These are phyloP conservation scores for Scaptodrosophila latifasciaeformis DNA, from an alignment of 2,888 invertebrate species.

Conservation along the genomic window DNA sequence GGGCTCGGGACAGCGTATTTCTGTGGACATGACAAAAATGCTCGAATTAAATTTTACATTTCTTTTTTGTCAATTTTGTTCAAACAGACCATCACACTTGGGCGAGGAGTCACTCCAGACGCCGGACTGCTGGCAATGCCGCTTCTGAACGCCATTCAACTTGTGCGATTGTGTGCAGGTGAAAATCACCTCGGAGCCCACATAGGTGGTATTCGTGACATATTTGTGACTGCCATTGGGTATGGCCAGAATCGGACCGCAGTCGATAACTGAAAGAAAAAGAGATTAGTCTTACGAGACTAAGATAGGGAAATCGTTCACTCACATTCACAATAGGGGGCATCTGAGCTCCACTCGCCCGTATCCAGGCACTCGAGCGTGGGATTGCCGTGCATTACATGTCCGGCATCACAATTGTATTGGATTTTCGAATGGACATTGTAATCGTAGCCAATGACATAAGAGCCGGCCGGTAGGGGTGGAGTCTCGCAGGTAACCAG, in stretches of 20 bases:
- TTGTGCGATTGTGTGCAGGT: slow-evolving; percentile 87
- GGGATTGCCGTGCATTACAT: slow-evolving; percentile 84
- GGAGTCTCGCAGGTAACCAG: slow-evolving; percentile 91
- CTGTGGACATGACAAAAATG: slow-evolving; percentile 74
- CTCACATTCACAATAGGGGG: slow-evolving; percentile 90
- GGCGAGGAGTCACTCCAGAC: slow-evolving; percentile 90
- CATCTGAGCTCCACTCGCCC: slow-evolving; percentile 89
- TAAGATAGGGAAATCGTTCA: slow-evolving; percentile 20
- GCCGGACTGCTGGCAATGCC: slow-evolving; percentile 84
- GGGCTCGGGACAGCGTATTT: slow-evolving; percentile 91
- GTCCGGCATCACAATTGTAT: slow-evolving; percentile 91
- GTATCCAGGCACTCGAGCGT: slow-evolving; percentile 83
- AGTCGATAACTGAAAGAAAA: slow-evolving; percentile 84
- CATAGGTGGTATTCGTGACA: slow-evolving; percentile 85
- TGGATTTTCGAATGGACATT: slow-evolving; percentile 91
- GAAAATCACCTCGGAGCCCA: slow-evolving; percentile 87
- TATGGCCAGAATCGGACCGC: slow-evolving; percentile 87
- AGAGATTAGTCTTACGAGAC: background rate
- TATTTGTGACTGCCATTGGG: slow-evolving; percentile 87
- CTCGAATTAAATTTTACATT: too few species aligned
- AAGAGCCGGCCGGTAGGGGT: slow-evolving; percentile 88
- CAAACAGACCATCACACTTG: slow-evolving; percentile 82
- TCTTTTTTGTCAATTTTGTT: background rate
- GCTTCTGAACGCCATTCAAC: slow-evolving; percentile 83
- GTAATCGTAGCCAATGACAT: slow-evolving; percentile 91